phyloP scores from a whole-genome alignment of 2,797 vertebrate genomes.

The Cuniculus paca region DNA sequence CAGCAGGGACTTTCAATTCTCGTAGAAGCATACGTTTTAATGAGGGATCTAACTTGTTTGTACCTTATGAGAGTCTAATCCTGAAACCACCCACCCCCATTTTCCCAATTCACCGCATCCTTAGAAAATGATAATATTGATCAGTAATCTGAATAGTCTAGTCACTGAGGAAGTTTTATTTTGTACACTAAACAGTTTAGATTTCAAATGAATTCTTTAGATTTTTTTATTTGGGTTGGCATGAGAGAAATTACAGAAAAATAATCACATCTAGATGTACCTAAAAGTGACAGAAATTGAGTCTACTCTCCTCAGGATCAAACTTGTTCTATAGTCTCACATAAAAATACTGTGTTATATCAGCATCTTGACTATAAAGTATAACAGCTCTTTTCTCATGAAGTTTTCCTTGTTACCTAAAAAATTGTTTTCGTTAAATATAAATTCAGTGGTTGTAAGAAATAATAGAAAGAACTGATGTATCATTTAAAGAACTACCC shows the following conservation, averaged over 20 bases:
- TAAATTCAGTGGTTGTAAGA: neutral
- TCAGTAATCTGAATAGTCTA: neutral
- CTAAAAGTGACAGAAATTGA: neutral
- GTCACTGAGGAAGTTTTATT: neutral
- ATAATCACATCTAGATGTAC: neutral
- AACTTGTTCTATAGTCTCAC: neutral
- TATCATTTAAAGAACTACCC: neutral
- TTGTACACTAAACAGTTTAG: neutral
- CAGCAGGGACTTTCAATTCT: neutral
- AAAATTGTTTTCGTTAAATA: slow-evolving; percentile 1
- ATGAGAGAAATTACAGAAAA: neutral
- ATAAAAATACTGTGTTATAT: neutral
- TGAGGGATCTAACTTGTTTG: neutral
- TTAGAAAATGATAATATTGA: too few relatives aligned
- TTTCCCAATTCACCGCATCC: neutral
- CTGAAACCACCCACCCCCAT: neutral
- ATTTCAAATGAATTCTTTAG: neutral
- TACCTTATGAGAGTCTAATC: neutral
- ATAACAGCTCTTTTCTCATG: neutral
- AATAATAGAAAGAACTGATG: neutral
- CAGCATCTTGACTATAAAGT: neutral
- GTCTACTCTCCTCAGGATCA: neutral
- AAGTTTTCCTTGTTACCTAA: neutral
- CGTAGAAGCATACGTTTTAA: neutral
- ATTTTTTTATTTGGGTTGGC: neutral